phyloP scores from a whole-genome alignment of 1,140 invertebrate genomes.

The Cylas formicarius region DNA sequence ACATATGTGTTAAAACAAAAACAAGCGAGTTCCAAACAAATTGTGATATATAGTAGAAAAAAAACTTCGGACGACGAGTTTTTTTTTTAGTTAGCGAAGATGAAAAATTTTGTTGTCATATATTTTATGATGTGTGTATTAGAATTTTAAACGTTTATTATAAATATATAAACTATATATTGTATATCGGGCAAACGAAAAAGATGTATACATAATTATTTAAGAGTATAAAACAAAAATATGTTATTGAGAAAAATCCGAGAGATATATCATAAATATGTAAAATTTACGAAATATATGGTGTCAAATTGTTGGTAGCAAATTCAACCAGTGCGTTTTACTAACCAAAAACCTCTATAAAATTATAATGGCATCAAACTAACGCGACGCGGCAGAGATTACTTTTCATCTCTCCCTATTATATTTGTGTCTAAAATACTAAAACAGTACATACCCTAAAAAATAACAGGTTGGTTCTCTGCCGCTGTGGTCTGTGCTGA shows the following conservation, averaged over 20 bases:
- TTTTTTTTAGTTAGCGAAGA: conserved; percentile 20
- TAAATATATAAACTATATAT: conserved; percentile 19
- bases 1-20: too few species aligned
- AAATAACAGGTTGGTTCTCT: too few species aligned
- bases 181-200: too few species aligned
- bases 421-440: too few species aligned
- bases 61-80: conserved; percentile 20
- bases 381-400: too few species aligned
- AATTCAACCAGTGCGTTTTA: too few species aligned
- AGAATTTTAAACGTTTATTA: conserved; percentile 20
- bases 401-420: too few species aligned
- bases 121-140: conserved; percentile 25
- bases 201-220: conserved; percentile 16
- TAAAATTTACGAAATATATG: conserved; percentile 11
- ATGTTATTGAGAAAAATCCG: conserved; percentile 4
- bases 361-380: too few species aligned
- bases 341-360: too few species aligned
- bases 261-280: conserved; percentile 12
- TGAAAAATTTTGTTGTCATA: conserved; percentile 23
- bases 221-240: conserved; percentile 5
- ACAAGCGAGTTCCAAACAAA: conserved; percentile 23
- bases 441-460: too few species aligned
- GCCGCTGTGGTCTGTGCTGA: too few species aligned
- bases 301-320: conserved; percentile 19
- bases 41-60: conserved; percentile 25